phyloP scores from a whole-genome alignment of 1,140 invertebrate genomes.

The Maconellicoccus hirsutus region DNA sequence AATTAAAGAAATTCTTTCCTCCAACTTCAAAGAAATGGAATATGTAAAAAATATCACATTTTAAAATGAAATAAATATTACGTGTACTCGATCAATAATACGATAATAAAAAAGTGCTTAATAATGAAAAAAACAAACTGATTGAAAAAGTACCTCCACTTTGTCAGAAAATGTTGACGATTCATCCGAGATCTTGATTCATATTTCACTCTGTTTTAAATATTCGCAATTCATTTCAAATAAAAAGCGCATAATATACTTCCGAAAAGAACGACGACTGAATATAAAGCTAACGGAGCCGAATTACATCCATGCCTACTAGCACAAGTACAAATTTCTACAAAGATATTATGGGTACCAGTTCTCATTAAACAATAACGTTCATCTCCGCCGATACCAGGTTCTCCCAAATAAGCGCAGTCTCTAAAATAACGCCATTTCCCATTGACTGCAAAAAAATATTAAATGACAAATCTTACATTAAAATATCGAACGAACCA shows the following conservation, averaged over 20 bases:
- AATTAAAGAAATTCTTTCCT: no score
- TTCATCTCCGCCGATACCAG: conserved; percentile 79
- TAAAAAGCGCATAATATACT: conserved; percentile 15
- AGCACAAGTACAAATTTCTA: conserved; percentile 86
- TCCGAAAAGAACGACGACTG: background rate
- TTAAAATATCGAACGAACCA: conserved; percentile 17
- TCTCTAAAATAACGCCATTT: conserved; percentile 80
- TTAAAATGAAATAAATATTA: no score
- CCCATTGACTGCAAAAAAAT: conserved; percentile 55
- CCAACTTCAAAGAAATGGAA: no score
- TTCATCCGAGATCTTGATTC: no score
- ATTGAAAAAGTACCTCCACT: no score
- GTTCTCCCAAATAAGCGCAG: conserved; percentile 81
- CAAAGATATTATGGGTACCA: conserved; percentile 84
- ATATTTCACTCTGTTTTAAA: no score
- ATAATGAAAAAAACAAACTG: no score
- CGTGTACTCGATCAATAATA: no score
- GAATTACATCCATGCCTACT: conserved; percentile 83
- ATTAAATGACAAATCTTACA: conserved; percentile 12
- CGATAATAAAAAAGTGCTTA: no score
- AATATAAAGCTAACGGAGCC: conserved; percentile 32
- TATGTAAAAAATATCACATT: no score
- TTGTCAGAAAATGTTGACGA: no score
- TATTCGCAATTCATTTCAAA: background rate
- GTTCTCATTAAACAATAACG: conserved; percentile 80